Evolutionary conservation across 2,797 vertebrate species (phyloP), one percentile per base, ranked within the genome.

Genomic region (Sebastes vulpes): DNA sequence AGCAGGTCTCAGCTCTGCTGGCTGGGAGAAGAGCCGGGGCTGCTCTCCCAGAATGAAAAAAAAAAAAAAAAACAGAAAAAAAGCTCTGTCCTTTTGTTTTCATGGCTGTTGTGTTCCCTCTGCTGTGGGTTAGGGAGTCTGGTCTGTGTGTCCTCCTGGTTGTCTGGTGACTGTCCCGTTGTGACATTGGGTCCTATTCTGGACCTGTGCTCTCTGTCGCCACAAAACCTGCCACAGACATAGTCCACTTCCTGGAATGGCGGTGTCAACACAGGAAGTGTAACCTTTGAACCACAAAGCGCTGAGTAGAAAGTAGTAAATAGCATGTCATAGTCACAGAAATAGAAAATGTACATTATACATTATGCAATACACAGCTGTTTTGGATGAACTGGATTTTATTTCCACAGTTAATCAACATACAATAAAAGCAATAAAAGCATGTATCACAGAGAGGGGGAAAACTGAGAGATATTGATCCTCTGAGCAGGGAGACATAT

Each of bases 1-100:
- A 95, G 93, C 94, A 94, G 87, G 81, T 86, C 81, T 82, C 67
- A 75, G 82, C 81, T 81, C 83, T 89, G 75, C 65, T 83, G 91
- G 88, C 89, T 92, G 93, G 86, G 92, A 94, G 89, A 90, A 65
- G 81, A 89, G 89, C 81, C 52, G 84, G 56, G 80, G 77, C 72
- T 79, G 82, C 87, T 91, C 90, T 94, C 90, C 90, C 91, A 92
- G 88, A 88, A 84, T 71, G 53, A 77, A 83, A 63, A 81, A 31
- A 31, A 75, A 70, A 77, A 82, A 71, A 82, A 65, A 82, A 71
- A 78, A 52, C 46, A 74, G 72, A 77, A 84, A 76, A 82, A 69
- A 77, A 38, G 50, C 63, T 31, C 46, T 63, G 25, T 80, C 65
- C 42, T 79, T 91, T 90, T 85, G 80, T 91, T 85, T 81, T 76